phyloP scores from a whole-genome alignment of 2,797 vertebrate genomes.

The Poliocrania exsul region DNA sequence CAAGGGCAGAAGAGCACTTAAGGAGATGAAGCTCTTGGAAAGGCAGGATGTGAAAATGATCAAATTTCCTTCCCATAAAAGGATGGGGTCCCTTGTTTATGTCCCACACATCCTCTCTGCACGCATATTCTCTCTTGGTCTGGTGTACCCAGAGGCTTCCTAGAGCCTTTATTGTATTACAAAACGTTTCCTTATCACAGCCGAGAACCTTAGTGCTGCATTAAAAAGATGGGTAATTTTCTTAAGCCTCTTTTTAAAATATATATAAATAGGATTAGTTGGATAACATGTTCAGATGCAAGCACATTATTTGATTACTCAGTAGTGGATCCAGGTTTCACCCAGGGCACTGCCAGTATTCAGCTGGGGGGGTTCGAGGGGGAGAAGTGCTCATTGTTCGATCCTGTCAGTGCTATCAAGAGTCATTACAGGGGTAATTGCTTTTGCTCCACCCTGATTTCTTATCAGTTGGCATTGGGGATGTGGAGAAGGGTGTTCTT shows the following conservation, averaged over 20 bases:
- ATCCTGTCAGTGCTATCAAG: conserved; percentile 79
- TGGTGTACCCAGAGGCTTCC: conserved; percentile 76
- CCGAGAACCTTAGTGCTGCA: conserved; percentile 76
- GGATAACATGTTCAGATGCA: conserved; percentile 80
- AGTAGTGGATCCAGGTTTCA: conserved; percentile 77
- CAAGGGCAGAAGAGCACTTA: conserved; percentile 34
- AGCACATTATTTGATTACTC: conserved; percentile 80
- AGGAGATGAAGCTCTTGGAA: conserved; percentile 55
- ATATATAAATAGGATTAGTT: conserved; percentile 81
- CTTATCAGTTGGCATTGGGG: not conserved
- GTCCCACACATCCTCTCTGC: conserved; percentile 72
- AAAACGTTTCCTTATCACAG: conserved; percentile 80
- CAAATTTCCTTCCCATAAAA: conserved; percentile 75
- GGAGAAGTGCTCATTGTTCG: conserved; percentile 70
- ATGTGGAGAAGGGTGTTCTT: not conserved
- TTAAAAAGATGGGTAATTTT: conserved; percentile 83
- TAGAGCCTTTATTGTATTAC: conserved; percentile 81
- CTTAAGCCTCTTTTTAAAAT: conserved; percentile 79
- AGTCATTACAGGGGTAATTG: conserved; percentile 76
- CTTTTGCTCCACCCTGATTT: conserved; percentile 67
- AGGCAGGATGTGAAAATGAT: conserved; percentile 76
- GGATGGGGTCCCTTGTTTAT: conserved; percentile 69
- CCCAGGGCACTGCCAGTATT: conserved; percentile 76
- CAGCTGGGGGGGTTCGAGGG: conserved; percentile 20
- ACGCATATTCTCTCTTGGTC: conserved; percentile 33